Conservation (phyloP, 2,888 invertebrate species). For the Nemurella pictetii region DNA sequence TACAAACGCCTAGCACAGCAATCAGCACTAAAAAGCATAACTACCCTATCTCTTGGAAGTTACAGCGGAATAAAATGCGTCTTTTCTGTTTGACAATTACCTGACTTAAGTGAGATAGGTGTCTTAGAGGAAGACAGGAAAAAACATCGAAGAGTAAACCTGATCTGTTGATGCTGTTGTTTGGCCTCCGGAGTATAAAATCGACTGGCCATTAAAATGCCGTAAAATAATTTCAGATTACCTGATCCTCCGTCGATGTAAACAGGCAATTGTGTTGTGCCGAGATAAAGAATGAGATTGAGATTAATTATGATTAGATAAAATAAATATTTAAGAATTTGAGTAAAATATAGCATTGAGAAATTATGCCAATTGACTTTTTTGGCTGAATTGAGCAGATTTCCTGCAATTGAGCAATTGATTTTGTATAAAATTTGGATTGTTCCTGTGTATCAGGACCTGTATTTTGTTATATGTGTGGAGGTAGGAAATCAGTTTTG, state of each 20-base stretch:
- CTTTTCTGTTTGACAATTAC: not conserved
- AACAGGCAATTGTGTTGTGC: no score
- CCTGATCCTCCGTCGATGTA: not conserved
- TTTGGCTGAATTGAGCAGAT: not conserved
- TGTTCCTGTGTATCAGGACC: no score
- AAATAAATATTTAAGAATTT: not conserved
- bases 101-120: not conserved
- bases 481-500: no score
- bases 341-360: not conserved
- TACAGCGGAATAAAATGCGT: not conserved
- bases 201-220: not conserved
- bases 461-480: no score
- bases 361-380: not conserved
- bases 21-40: not conserved
- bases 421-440: not conserved
- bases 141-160: not conserved
- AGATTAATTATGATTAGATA: not conserved
- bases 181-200: not conserved
- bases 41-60: not conserved
- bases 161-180: not conserved
- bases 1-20: not conserved
- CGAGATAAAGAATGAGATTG: not conserved
- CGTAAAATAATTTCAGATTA: not conserved
- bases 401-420: not conserved
- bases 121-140: not conserved